Evolutionary conservation across 2,888 invertebrate genomes (phyloP), one percentile per base, ranked within the genome.

Genomic region (Metopia argyrocephala): DNA sequence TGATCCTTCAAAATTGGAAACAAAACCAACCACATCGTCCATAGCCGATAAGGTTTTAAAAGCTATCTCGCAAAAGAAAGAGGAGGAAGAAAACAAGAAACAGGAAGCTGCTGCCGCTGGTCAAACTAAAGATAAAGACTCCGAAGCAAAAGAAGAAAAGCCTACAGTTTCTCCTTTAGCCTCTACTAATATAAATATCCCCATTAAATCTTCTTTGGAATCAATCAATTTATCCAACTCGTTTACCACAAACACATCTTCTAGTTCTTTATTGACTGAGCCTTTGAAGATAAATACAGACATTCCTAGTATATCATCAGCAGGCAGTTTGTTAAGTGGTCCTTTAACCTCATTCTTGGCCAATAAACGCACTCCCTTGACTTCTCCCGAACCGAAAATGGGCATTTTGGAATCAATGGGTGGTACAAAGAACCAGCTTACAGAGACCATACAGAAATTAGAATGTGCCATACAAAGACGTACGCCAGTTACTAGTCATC

Each of bases 31-130:
- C 0, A 87, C 89, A 20, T 92, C 93, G 0, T 93, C 93, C 80
- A 93, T 93, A 84, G 93, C 93, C 0, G 93, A 93, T 83, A 93
- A 93, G 85, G 91, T 93, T 3, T 89, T 93, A 0, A 92, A 93
- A 86, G 93, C 93, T 5, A 88, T 91, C 3, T 90, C 92, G 90
- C 88, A 93, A 91, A 89, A 93, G 91, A 88, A 93, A 91, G 83
- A 93, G 91, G 87, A 90, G 69, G 88, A 91, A 89, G 84, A 89
- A 91, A 79, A 86, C 54, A 88, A 92, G 90, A 68, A 92, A 89
- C 92, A 92, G 90, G 28, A 92, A 91, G 79, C 65, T 25, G 75
- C 73, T 5, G 27, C 50, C 31, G 64, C 69, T 21, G 87, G n/a
- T 90, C 90, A 82, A 89, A 89, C 38, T 9, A 76, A 79, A 79